These are phyloP conservation scores for Morus bassanus DNA, from an alignment of 2,797 vertebrate genomes.

Conservation along the genomic window DNA sequence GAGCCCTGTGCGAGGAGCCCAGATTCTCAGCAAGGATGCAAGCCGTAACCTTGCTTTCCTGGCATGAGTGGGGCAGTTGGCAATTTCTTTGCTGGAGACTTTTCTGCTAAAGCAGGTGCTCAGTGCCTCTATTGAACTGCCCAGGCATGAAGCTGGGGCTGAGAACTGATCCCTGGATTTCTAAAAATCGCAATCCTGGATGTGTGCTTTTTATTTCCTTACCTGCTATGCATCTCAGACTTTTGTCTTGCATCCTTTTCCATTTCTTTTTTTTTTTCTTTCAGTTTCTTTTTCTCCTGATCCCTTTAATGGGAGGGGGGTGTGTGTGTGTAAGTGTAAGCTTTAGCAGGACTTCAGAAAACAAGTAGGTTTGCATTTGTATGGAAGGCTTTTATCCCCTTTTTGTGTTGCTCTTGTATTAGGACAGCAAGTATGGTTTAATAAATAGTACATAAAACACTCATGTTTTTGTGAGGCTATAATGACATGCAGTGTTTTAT, in stretches of 20 bases:
- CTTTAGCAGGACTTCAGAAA: not conserved
- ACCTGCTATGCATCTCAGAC: not conserved
- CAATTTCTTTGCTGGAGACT: not conserved
- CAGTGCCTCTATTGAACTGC: not conserved
- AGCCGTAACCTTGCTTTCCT: not conserved
- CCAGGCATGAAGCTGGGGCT: not conserved
- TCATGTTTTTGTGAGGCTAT: not conserved
- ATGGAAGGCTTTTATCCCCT: not conserved
- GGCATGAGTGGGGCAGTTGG: not conserved
- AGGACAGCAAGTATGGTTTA: not conserved
- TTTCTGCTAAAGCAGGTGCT: not conserved
- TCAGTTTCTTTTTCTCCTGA: not conserved
- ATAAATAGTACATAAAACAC: not conserved
- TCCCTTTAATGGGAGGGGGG: rapidly evolving
- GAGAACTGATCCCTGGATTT: not conserved
- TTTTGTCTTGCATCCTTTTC: not conserved
- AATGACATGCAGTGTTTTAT: not conserved
- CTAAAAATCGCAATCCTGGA: not conserved
- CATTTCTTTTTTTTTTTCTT: not conserved
- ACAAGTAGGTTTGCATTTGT: not conserved
- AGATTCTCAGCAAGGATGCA: not conserved
- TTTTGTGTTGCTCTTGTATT: not conserved
- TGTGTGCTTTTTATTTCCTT: not conserved
- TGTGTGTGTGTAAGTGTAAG: not conserved
- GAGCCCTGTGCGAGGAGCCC: not conserved